Conservation (phyloP, 2,113 vertebrate genomes). For the Oostethus manadensis region DNA sequence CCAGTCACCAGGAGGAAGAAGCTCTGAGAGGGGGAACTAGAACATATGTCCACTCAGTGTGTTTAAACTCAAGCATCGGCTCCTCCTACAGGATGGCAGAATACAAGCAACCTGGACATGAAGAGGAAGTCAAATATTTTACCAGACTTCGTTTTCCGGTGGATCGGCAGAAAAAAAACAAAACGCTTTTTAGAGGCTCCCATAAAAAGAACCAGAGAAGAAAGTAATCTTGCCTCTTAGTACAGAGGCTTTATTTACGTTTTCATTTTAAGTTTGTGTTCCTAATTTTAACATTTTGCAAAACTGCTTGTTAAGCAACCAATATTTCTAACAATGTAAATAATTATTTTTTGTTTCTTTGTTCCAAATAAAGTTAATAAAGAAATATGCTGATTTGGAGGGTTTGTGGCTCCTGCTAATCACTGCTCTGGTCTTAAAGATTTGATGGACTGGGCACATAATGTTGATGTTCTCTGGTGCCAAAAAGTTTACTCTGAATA, state of each 20-base stretch:
- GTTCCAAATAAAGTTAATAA: conserved; percentile 88
- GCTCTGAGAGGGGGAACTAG: conserved; percentile 61
- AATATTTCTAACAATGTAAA: conserved; percentile 75
- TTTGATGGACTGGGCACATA: neutral
- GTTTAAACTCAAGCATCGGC: too few relatives aligned
- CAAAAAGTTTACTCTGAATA: conserved; percentile 18
- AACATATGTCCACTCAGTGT: too few relatives aligned
- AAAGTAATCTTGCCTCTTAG: conserved; percentile 22
- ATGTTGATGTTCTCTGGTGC: conserved; percentile 22
- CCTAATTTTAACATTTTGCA: conserved; percentile 56
- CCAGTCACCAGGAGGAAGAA: conserved; percentile 87
- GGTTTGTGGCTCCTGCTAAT: conserved; percentile 37
- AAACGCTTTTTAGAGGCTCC: conserved; percentile 10
- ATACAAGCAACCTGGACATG: too few relatives aligned
- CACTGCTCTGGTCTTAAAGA: conserved; percentile 46
- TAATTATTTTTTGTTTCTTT: conserved; percentile 77
- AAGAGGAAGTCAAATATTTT: too few relatives aligned
- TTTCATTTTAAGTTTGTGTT: conserved; percentile 7
- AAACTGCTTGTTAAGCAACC: conserved; percentile 63
- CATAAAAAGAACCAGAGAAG: conserved; percentile 19
- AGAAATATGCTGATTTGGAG: conserved; percentile 45
- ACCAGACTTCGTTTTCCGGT: too few relatives aligned
- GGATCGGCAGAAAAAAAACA: too few relatives aligned
- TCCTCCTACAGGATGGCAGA: too few relatives aligned
- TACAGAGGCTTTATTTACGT: conserved; percentile 44